Conservation (phyloP, 2,797 vertebrate genomes). For the Muscicapa striata region DNA sequence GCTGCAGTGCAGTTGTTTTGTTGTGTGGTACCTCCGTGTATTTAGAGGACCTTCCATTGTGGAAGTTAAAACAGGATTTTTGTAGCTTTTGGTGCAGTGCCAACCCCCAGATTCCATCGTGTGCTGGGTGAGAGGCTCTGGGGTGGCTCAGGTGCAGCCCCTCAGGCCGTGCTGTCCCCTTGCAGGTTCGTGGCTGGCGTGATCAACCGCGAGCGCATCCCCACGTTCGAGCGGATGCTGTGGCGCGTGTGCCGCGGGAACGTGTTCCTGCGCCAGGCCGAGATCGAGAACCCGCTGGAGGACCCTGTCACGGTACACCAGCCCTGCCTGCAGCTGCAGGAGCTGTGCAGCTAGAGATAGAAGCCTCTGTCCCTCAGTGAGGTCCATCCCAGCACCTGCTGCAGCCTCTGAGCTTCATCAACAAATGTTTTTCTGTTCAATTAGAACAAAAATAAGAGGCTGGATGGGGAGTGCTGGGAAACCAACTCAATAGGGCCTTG, state of each 20-base stretch:
- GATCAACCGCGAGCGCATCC: conserved; percentile 93
- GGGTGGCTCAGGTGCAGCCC: background rate
- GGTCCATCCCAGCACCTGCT: background rate
- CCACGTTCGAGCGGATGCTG: conserved; percentile 96
- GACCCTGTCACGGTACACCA: conserved; percentile 87
- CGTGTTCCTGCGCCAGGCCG: conserved; percentile 93
- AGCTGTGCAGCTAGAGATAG: rapidly evolving
- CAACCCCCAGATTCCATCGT: rapidly evolving
- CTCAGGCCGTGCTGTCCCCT: background rate
- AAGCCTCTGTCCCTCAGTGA: background rate
- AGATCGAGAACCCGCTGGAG: conserved; percentile 95
- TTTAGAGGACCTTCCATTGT: background rate
- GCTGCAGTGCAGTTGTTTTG: rapidly evolving
- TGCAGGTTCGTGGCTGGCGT: conserved; percentile 94
- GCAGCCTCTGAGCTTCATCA: background rate
- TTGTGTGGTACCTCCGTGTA: rapidly evolving
- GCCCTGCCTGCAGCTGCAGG: background rate
- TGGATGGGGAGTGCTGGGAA: background rate
- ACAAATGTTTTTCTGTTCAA: rapidly evolving
- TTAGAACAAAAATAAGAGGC: background rate
- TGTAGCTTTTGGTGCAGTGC: rapidly evolving
- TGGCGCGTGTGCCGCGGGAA: conserved; percentile 98
- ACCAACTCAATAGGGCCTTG: background rate
- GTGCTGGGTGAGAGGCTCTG: background rate
- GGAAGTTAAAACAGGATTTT: background rate